A percentile compares a stretch with the other conserved stretches of the same genome.
phyloP scores from a whole-genome alignment of 2,888 invertebrate species.

The Chouioia cunea region DNA sequence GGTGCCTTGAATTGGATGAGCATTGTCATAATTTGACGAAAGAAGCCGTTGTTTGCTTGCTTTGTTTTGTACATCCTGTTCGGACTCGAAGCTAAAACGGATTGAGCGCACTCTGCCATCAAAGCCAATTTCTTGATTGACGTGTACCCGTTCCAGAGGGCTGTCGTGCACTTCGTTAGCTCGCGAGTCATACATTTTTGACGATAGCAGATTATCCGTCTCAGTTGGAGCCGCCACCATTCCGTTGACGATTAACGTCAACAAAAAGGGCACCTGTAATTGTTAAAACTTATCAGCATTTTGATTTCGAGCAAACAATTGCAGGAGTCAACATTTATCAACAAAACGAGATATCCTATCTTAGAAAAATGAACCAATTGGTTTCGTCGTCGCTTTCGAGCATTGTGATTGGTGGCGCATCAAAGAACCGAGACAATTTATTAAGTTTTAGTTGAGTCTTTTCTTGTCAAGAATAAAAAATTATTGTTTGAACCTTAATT shows the following conservation, averaged over 20 bases:
- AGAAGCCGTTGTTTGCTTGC: conserved; percentile 38
- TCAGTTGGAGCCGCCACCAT: not conserved
- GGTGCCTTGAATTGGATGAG: too few species aligned
- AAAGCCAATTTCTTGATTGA: conserved; percentile 52
- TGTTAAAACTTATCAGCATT: not conserved
- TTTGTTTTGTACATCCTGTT: conserved; percentile 31
- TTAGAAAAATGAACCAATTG: too few species aligned
- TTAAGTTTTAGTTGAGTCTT: too few species aligned
- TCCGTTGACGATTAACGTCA: not conserved
- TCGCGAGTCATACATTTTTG: not conserved
- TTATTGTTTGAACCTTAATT: too few species aligned
- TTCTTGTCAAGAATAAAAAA: too few species aligned
- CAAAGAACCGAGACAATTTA: conserved; percentile 3
- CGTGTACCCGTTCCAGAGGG: conserved; percentile 45
- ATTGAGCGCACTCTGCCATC: conserved; percentile 57
- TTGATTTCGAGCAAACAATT: not conserved
- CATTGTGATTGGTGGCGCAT: not conserved
- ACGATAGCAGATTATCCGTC: not conserved
- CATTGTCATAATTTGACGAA: too few species aligned
- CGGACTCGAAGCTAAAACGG: conserved; percentile 43
- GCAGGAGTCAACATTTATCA: too few species aligned
- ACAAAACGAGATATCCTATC: too few species aligned
- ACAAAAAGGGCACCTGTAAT: conserved; percentile 5
- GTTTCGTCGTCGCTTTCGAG: conserved; percentile 14
- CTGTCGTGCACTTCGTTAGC: conserved; percentile 13